Conservation (phyloP, 2,888 invertebrate species). For the Drosophila greeni region DNA sequence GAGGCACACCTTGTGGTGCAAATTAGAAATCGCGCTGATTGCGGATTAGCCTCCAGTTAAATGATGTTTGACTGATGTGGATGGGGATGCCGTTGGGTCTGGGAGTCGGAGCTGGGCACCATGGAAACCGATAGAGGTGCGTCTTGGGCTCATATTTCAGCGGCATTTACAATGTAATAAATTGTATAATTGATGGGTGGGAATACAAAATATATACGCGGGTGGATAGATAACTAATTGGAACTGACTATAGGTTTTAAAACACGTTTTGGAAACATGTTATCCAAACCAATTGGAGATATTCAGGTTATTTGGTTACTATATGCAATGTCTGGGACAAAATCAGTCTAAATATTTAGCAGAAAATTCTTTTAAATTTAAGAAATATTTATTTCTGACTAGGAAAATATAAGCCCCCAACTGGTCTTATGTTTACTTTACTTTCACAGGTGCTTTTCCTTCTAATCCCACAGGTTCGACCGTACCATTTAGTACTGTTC, state of each 20-base stretch:
- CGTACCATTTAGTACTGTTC: slow-evolving; percentile 1
- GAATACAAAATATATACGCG: slow-evolving; percentile 8
- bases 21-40: slow-evolving; percentile 70
- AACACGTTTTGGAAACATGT: background rate
- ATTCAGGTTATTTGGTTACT: background rate
- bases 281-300: background rate
- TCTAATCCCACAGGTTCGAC: background rate
- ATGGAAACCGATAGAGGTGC: slow-evolving; percentile 18
- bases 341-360: background rate
- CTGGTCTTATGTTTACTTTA: background rate
- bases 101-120: background rate
- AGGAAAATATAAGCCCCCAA: background rate
- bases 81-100: slow-evolving; percentile 21
- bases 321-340: background rate
- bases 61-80: slow-evolving; percentile 57
- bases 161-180: slow-evolving; percentile 21
- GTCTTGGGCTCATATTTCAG: slow-evolving; percentile 42
- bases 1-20: slow-evolving; percentile 64
- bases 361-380: too few species aligned
- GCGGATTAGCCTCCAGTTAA: slow-evolving; percentile 67
- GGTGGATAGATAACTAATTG: slow-evolving; percentile 5
- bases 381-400: background rate
- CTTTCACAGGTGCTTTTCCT: background rate
- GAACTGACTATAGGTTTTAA: background rate
- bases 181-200: slow-evolving; percentile 23